Percentiles rank a stretch among this genome's conserved stretches.
Conservation (phyloP, 2,888 invertebrate species). For the Chrysolina americana region DNA sequence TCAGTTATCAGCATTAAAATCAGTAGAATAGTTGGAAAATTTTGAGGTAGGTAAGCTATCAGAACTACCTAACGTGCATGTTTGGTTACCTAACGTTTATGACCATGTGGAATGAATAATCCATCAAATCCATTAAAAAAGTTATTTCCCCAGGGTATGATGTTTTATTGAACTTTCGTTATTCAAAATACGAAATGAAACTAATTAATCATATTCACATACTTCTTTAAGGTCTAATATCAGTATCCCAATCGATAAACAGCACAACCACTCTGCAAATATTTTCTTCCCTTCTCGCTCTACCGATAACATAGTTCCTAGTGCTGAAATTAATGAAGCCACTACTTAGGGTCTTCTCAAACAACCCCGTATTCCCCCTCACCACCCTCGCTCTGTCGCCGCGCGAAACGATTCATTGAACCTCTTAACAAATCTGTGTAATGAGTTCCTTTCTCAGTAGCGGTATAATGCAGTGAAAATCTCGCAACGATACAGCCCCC, state of each 20-base stretch:
- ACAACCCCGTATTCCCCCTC: constrained; percentile 14
- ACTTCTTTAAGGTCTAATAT: background rate
- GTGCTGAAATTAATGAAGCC: constrained; percentile 30
- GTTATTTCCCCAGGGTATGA: too few species aligned
- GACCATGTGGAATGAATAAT: too few species aligned
- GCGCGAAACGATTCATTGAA: constrained; percentile 58
- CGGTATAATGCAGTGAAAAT: constrained; percentile 65
- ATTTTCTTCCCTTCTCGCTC: constrained; percentile 10
- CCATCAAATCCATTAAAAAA: too few species aligned
- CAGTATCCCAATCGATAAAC: constrained; percentile 15
- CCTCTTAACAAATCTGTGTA: constrained; percentile 64
- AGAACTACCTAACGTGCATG: too few species aligned
- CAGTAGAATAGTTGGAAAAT: too few species aligned
- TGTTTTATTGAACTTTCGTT: too few species aligned
- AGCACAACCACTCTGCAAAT: background rate
- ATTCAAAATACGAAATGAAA: too few species aligned
- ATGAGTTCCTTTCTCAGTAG: constrained; percentile 56
- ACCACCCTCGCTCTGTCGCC: constrained; percentile 9
- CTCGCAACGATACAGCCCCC: constrained; percentile 64
- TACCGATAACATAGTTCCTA: constrained; percentile 19
- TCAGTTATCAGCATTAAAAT: too few species aligned
- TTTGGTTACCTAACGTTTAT: too few species aligned
- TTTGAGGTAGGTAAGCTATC: too few species aligned
- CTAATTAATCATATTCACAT: too few species aligned
- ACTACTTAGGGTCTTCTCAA: constrained; percentile 26